phyloP scores from a whole-genome alignment of 2,113 vertebrate species.

The Meriones unguiculatus region DNA sequence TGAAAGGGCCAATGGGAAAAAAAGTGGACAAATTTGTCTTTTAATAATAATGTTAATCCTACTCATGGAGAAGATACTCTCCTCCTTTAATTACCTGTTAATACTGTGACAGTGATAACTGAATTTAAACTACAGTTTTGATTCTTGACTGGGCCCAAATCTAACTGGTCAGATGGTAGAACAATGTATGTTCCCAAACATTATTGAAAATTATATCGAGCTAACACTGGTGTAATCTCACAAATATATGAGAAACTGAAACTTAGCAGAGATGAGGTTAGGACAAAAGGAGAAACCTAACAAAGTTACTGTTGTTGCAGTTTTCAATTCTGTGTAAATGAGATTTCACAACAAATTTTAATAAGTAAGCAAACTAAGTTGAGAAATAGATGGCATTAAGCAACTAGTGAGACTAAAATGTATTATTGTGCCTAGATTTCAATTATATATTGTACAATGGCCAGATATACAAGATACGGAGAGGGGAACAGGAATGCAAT shows the following conservation, averaged over 20 bases:
- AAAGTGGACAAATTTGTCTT: background rate
- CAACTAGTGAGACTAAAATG: background rate
- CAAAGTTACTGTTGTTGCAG: background rate
- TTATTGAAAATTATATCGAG: background rate
- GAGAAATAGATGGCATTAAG: background rate
- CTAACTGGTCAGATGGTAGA: background rate
- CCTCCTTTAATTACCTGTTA: background rate
- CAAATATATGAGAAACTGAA: background rate
- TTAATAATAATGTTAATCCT: background rate
- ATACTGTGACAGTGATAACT: background rate
- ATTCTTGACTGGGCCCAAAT: accelerated
- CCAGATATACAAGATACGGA: background rate
- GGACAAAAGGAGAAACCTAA: background rate
- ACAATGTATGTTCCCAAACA: background rate
- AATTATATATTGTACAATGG: background rate
- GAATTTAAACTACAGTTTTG: background rate
- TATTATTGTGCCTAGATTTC: background rate
- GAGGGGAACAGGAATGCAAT: background rate
- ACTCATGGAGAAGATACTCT: background rate
- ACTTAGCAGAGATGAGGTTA: background rate
- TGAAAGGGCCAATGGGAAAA: background rate
- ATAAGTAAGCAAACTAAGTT: background rate
- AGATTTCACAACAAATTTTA: background rate
- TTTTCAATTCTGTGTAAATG: background rate
- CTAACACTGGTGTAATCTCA: background rate